A percentile compares a stretch with the other conserved stretches of the same genome.
Conservation (phyloP, 2,797 vertebrate genomes). For the Buceros bicornis region DNA sequence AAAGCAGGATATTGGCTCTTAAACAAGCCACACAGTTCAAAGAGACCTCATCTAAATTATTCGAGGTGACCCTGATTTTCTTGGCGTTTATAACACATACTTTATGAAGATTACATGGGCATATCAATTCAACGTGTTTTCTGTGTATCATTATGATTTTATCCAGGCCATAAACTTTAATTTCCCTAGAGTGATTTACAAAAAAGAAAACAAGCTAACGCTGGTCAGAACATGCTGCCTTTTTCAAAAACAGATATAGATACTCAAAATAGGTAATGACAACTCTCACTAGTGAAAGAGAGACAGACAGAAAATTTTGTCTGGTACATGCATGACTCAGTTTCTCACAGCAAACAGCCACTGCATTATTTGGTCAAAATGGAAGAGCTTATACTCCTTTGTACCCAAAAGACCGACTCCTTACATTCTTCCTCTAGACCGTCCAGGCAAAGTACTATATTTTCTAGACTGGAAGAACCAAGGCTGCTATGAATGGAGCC, state of each 20-base stretch:
- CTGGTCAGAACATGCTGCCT: neutral
- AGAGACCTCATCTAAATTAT: conserved; percentile 20
- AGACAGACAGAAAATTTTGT: neutral
- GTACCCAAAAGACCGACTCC: neutral
- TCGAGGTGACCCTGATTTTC: conserved; percentile 20
- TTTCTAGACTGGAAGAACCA: neutral
- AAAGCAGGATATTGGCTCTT: conserved; percentile 40
- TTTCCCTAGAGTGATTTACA: neutral
- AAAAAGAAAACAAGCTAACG: neutral
- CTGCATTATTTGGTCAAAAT: neutral
- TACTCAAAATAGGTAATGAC: neutral
- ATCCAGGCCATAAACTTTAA: neutral
- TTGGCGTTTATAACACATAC: neutral
- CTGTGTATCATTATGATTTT: neutral
- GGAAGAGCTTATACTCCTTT: neutral
- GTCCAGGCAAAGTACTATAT: neutral
- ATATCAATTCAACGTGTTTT: neutral
- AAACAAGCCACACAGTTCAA: conserved; percentile 40
- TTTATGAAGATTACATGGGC: neutral
- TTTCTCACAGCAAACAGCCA: neutral
- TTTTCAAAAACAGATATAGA: neutral
- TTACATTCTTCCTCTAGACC: neutral
- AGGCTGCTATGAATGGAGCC: neutral
- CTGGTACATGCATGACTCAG: neutral
- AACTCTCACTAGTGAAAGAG: neutral